phyloP scores from a whole-genome alignment of 2,888 invertebrate genomes.

The Toxonevra muliebris region DNA sequence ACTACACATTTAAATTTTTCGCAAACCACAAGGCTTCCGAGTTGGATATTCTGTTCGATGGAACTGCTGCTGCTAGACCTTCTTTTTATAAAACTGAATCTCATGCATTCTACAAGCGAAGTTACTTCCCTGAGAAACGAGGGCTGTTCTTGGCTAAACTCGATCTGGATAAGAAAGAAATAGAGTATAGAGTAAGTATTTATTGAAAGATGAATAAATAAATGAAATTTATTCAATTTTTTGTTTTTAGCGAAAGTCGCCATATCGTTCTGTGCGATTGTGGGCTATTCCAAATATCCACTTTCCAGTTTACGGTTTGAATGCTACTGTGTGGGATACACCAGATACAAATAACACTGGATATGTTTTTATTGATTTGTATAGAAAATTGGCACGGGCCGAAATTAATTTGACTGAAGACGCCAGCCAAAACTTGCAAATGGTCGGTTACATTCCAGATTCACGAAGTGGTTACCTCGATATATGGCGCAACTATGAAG shows the following conservation, averaged over 20 bases:
- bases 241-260: slow-evolving; percentile 68
- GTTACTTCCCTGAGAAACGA: slow-evolving; percentile 68
- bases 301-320: slow-evolving; percentile 69
- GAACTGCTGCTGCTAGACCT: slow-evolving; percentile 65
- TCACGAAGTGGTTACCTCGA: slow-evolving; percentile 79
- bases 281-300: slow-evolving; percentile 67
- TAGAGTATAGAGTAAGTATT: slow-evolving; percentile 72
- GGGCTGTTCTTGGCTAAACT: slow-evolving; percentile 69
- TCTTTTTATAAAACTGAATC: slow-evolving; percentile 65
- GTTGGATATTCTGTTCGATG: slow-evolving; percentile 68
- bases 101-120: slow-evolving; percentile 68
- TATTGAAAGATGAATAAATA: not conserved
- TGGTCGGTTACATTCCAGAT: slow-evolving; percentile 81
- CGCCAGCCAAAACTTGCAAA: slow-evolving; percentile 73
- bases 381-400: slow-evolving; percentile 71
- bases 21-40: slow-evolving; percentile 77
- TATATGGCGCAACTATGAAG: slow-evolving; percentile 84
- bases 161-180: slow-evolving; percentile 69
- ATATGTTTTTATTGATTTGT: slow-evolving; percentile 69
- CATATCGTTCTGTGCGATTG: slow-evolving; percentile 69
- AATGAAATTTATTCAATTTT: not conserved
- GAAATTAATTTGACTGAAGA: slow-evolving; percentile 78
- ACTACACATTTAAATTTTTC: slow-evolving; percentile 73
- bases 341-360: slow-evolving; percentile 71
- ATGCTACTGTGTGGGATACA: slow-evolving; percentile 69